Base-by-base conservation (phyloP, 2,888 invertebrate species). In the Cryptus viduatorius region DNA sequence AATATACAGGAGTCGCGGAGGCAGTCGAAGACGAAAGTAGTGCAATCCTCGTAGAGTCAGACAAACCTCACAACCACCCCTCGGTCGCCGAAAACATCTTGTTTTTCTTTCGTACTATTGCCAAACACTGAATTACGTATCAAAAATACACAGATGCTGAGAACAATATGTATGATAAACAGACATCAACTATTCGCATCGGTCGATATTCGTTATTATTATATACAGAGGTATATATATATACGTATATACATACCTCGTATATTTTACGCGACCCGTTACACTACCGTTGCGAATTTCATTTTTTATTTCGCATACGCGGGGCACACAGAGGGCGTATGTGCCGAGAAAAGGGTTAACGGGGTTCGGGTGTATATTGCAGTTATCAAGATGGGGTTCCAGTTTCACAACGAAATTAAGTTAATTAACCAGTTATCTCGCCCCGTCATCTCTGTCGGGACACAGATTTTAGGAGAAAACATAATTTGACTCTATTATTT, bases 11-110 rank as follows among this genome's bases (percentile, higher is more conserved):
- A 67, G 42, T 16, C 24, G 24, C 44, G 24, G 14, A 64, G 44
- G 24, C n/a, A 53, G 14, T 53, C 16, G 42, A 37, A 10, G 64
- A 24, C 10, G 24, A 53, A 69, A 79, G 83, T 83, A 79, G 79
- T 71, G 19, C 44, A 37, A 19, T 80, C 67, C 46, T 37, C 16
- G 73, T 48, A 48, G 46, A 56, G 67, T 68, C 79, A 48, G 79
- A 68, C 79, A 14, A n/a, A 53, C 31, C 56, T 1, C 19, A 14
- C 53, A 12, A 24, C 65, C 48, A n/a, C 19, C 19, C 67, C 48
- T 37, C 44, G 67, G 44, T 42, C 81, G 50, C 68, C 61, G 59
- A 59, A 79, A 31, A n/a, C 50, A 59, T 29, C 61, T 61, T 61
- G 75, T 50, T 64, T 68, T 50, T 29, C 37, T 65, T 12, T 16